phyloP scores from a whole-genome alignment of 2,113 vertebrate species.

The Mugil cephalus region DNA sequence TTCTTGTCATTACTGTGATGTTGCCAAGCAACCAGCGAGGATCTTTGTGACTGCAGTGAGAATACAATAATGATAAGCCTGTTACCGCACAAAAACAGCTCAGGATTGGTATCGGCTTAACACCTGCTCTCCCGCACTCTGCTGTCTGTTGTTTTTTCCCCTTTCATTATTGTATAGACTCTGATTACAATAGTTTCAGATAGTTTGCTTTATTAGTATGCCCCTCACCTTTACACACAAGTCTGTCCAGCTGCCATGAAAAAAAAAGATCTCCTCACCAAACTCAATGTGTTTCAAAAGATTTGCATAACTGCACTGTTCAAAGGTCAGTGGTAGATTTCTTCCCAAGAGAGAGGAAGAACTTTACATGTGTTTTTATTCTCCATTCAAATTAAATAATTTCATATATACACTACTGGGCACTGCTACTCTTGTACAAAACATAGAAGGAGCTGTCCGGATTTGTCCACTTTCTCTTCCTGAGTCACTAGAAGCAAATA shows the following conservation, averaged over 20 bases:
- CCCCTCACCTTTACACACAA: constrained; percentile 9
- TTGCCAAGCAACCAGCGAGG: constrained; percentile 32
- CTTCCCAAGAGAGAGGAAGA: neutral
- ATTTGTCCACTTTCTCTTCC: rapidly evolving
- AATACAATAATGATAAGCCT: constrained; percentile 24
- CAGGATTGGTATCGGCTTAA: constrained; percentile 40
- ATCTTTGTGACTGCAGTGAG: constrained; percentile 12
- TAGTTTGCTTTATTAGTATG: constrained; percentile 10
- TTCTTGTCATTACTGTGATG: constrained; percentile 21
- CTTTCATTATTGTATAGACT: constrained; percentile 20
- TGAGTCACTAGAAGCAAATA: neutral
- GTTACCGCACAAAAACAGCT: constrained; percentile 34
- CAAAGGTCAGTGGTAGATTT: neutral
- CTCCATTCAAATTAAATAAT: constrained; percentile 5
- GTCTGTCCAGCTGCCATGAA: constrained; percentile 1
- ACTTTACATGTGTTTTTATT: neutral
- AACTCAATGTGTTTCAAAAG: constrained; percentile 13
- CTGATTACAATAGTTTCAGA: constrained; percentile 30
- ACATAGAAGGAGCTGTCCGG: neutral
- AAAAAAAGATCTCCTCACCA: constrained; percentile 4
- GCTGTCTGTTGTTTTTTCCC: constrained; percentile 17
- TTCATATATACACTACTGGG: constrained; percentile 12
- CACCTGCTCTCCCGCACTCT: constrained; percentile 35
- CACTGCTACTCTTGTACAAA: constrained; percentile 34
- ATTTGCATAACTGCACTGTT: constrained; percentile 20